Evolutionary conservation across 2,113 vertebrate genomes (phyloP), one percentile per base, ranked within the genome.

Genomic region (Psephotus haematonotus): DNA sequence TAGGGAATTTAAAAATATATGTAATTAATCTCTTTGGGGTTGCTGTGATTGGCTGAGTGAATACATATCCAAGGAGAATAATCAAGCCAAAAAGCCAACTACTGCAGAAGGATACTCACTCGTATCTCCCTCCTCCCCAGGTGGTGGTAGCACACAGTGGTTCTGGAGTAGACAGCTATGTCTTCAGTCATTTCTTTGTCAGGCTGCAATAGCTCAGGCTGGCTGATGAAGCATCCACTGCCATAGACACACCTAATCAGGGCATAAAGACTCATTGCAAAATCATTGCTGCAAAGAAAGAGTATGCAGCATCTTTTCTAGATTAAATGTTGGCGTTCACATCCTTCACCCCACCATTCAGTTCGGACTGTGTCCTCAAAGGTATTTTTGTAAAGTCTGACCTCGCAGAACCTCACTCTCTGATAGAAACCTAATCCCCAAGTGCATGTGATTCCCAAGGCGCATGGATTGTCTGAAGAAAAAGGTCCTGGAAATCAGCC

Each of bases 1-100:
- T 95, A 65, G 96, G 92, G 96, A 96, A 96, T 95, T 96, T 97
- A 91, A 97, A 97, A 96, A 97, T 93, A 95, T 89, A 93, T 4
- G 19, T 91, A 96, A 96, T 95, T 97, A 97, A 95, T 94, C 91
- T 96, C 92, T 88, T 93, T 76, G 91, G 93, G 86, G 86, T 96
- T 96, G 91, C 93, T 96, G 81, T 87, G 92, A 96, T 96, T 91
- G 94, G 88, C 91, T 92, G 93, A 93, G 86, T 76, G 92, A 97
- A 95, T 93, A 95, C 59, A 84, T 93, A 97, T 70, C 93, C 86
- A 76, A 96, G 27, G 91, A 96, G 95, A 91, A 89, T 97, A 95
- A 91, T 92, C 92, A 94, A 85, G 41, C 53, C 81, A 96, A 94
- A 87, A 96, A 92, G 71, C 23, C 65, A 81, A 20, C 44, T 92